A percentile compares a stretch with the other conserved stretches of the same genome.
Conservation (phyloP, 2,888 invertebrate genomes). For the Synanthedon andrenaeformis region DNA sequence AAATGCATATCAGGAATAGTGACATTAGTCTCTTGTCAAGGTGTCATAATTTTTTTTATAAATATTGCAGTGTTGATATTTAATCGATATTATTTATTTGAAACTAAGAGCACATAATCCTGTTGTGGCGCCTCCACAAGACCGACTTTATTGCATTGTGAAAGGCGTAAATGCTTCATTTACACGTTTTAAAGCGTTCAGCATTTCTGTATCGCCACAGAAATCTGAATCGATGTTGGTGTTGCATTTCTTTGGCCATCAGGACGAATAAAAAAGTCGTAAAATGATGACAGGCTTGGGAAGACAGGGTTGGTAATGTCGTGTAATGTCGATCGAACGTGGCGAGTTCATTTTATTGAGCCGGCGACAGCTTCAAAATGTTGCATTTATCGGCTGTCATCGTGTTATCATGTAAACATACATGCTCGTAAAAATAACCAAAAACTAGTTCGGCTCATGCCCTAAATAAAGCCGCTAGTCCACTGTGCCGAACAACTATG, state of each 20-base stretch:
- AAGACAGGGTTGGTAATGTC: constrained; percentile 50
- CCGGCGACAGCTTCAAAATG: constrained; percentile 44
- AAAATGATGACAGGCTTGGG: constrained; percentile 64
- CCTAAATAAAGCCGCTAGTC: constrained; percentile 7
- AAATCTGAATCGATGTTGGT: constrained; percentile 55
- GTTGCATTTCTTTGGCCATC: constrained; percentile 58
- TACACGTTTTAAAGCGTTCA: constrained; percentile 34
- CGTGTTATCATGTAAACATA: constrained; percentile 56
- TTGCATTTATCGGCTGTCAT: constrained; percentile 62
- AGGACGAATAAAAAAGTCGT: constrained; percentile 65
- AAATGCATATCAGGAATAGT: neutral
- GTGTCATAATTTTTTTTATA: constrained; percentile 1
- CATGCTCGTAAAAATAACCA: constrained; percentile 55
- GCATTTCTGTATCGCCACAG: constrained; percentile 40
- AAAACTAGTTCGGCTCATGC: constrained; percentile 31
- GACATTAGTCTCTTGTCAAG: constrained; percentile 1
- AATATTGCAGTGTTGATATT: constrained; percentile 2
- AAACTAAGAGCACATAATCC: neutral
- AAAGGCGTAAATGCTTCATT: constrained; percentile 36
- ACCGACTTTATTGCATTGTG: constrained; percentile 20
- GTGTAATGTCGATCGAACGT: constrained; percentile 32
- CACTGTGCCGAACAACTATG: no score
- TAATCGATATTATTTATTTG: constrained; percentile 7
- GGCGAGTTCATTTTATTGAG: constrained; percentile 42
- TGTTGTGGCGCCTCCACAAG: constrained; percentile 9